A percentile compares a stretch with the other conserved stretches of the same genome.
Conservation (phyloP, 2,113 vertebrate species). For the Rhinoderma darwinii region DNA sequence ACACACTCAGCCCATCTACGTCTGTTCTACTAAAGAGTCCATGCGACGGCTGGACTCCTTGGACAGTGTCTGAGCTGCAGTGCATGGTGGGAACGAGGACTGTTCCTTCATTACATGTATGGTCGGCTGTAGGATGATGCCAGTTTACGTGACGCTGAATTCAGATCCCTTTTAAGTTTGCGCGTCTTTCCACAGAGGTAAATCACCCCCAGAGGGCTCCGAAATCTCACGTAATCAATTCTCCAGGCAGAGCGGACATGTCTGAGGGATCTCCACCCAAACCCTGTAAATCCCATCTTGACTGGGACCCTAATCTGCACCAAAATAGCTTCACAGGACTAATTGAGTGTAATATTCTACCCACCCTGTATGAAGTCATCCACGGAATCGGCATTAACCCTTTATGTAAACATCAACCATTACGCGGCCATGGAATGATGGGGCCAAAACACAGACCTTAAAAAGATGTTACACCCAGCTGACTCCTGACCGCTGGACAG, state of each 20-base stretch:
- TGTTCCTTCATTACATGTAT: not conserved
- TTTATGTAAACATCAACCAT: not conserved
- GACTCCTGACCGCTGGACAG: too few species aligned
- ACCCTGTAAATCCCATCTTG: conserved; percentile 21
- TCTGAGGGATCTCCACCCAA: conserved; percentile 32
- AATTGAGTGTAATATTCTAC: conserved; percentile 37
- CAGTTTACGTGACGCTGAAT: not conserved
- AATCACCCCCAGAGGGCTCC: not conserved
- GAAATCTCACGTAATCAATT: conserved; percentile 30
- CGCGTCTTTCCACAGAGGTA: not conserved
- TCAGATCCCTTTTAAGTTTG: not conserved
- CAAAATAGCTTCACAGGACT: conserved; percentile 15
- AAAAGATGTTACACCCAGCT: too few species aligned
- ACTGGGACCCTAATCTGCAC: conserved; percentile 27
- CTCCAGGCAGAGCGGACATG: conserved; percentile 16
- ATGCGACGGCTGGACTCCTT: not conserved
- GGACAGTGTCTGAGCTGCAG: not conserved
- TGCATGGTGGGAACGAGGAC: not conserved
- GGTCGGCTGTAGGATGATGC: not conserved
- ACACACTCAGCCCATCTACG: not conserved
- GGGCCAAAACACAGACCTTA: too few species aligned
- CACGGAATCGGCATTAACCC: not conserved
- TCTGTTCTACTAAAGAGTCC: not conserved
- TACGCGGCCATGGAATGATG: not conserved
- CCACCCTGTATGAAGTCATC: conserved; percentile 38